phyloP scores from a whole-genome alignment of 2,797 vertebrate genomes.

The Crenichthys baileyi region DNA sequence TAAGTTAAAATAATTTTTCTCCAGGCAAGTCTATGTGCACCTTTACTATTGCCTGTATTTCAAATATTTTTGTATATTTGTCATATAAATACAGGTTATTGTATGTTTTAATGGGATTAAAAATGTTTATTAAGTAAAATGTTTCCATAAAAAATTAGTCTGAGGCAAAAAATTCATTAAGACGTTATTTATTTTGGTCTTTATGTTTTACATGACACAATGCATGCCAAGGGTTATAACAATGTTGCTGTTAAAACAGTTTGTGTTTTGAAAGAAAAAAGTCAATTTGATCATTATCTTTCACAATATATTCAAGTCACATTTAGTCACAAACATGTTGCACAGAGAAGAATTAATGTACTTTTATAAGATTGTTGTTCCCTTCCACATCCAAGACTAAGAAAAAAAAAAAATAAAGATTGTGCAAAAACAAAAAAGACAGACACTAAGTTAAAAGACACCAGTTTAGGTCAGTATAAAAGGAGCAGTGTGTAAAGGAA shows the following conservation, averaged over 20 bases:
- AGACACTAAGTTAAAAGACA: constrained; percentile 75
- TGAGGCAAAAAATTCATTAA: constrained; percentile 64
- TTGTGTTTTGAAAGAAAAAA: constrained; percentile 65
- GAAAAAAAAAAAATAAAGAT: constrained; percentile 66
- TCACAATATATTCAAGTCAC: constrained; percentile 85
- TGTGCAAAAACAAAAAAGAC: constrained; percentile 73
- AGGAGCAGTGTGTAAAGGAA: constrained; percentile 71
- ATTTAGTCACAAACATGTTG: constrained; percentile 78
- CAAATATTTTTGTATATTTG: no score
- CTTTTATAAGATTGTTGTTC: constrained; percentile 75
- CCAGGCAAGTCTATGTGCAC: no score
- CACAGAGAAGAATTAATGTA: constrained; percentile 72
- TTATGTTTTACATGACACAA: constrained; percentile 82
- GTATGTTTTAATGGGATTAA: background rate
- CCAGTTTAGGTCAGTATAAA: constrained; percentile 76
- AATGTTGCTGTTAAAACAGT: constrained; percentile 71
- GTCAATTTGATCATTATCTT: constrained; percentile 80
- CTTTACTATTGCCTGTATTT: background rate
- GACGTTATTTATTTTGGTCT: constrained; percentile 84
- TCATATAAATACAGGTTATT: background rate
- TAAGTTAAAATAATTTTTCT: no score
- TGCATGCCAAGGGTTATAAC: constrained; percentile 79
- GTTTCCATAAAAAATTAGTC: constrained; percentile 14
- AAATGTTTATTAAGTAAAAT: background rate
- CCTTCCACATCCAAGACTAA: constrained; percentile 67